Evolutionary conservation across 2,113 vertebrate genomes (phyloP), one percentile per base, ranked within the genome.

Genomic region (Halichoeres trimaculatus): DNA sequence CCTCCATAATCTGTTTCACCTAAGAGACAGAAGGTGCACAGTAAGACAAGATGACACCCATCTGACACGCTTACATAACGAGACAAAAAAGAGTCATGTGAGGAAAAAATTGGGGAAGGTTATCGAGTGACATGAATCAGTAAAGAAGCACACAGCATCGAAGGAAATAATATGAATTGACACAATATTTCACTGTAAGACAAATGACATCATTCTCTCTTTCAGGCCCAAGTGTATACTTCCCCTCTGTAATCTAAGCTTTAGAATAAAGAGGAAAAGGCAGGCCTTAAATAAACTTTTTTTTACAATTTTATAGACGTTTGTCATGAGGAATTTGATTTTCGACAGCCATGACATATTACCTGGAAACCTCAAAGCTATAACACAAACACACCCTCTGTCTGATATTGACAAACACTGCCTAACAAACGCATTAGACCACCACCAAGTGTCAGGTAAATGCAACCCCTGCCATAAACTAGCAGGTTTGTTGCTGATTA

Each of bases 1-100:
- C 97, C 88, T 99, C 97, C 97, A 98, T 98, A 85, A 99, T 99
- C 93, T 98, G 97, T 76, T 98, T 99, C 85, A 99, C 97, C 97
- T 98, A 84, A 17, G 55, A 75, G 73, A 69, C 83, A 85, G 30
- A 75, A 67, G 22, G 50, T 19, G 64, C 26, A 80, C 0, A 2
- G 8, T 80, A 64, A 80, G 58, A 76, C 19, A 5, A 35, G 14
- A 47, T 36, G 35, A 36, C 23, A 30, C 74, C 51, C 43, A 62
- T 66, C 59, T 59, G 71, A 62, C 54, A 72, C 24, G 10, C 38
- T 60, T 52, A 41, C 55, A 61, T 36, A 41, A 70, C 34, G 62
- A 6, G 12, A 8, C 24, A 55, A 41, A 61, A 14, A 47, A 66
- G 56, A 80, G 62, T 47, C 51, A 65, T 11, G 40, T 3, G 35